phyloP scores from a whole-genome alignment of 2,888 invertebrate genomes.

The Trachelus iudaicus region DNA sequence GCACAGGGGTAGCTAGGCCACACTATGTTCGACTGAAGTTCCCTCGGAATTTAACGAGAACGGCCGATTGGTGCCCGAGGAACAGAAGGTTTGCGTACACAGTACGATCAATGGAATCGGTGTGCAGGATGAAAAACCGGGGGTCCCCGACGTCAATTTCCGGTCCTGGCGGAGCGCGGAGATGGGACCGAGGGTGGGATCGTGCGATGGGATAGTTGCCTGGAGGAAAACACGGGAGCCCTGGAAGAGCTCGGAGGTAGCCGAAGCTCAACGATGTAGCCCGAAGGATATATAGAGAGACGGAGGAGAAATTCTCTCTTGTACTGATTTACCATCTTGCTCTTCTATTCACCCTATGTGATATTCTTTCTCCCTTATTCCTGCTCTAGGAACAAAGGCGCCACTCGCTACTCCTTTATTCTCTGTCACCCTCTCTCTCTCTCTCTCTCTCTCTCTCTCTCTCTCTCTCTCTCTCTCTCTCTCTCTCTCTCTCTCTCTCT shows the following conservation, averaged over 20 bases:
- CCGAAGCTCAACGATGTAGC: conserved; percentile 29
- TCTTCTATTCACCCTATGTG: conserved; percentile 17
- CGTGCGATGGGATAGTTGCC: background rate
- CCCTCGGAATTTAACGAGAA: background rate
- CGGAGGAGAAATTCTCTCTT: background rate
- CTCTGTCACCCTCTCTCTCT: background rate
- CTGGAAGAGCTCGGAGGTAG: background rate
- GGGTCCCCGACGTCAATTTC: conserved; percentile 34
- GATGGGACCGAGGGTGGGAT: conserved; percentile 37
- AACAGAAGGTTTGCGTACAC: background rate
- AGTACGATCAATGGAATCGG: background rate
- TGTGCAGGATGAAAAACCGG: conserved; percentile 5
- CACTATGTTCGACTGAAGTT: background rate
- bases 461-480: background rate
- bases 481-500: background rate
- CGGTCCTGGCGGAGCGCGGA: conserved; percentile 39
- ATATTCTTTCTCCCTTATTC: conserved; percentile 16
- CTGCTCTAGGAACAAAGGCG: conserved; percentile 26
- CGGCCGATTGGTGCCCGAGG: background rate
- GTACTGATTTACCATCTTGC: background rate
- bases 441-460: background rate
- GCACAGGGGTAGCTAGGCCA: background rate
- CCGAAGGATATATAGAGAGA: conserved; percentile 11
- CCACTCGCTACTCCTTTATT: background rate
- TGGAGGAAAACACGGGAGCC: background rate